Evolutionary conservation across 2,113 vertebrate species (phyloP).

Genomic region (Pavo muticus): DNA sequence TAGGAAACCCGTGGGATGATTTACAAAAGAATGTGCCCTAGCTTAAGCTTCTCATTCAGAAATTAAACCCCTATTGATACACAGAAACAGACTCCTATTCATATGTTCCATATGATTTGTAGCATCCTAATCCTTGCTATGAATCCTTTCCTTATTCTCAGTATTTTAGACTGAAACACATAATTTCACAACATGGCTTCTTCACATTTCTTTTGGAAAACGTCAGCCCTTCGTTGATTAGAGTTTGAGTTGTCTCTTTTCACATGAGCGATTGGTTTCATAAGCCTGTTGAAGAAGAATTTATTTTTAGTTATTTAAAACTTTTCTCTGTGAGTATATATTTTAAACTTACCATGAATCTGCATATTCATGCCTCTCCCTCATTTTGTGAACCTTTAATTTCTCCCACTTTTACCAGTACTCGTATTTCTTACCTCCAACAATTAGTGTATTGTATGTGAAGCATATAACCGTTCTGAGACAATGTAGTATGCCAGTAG

Average conservation of each 20-base stretch:
- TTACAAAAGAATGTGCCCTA: conserved; percentile 64
- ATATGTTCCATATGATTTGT: conserved; percentile 72
- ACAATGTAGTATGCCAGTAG: neutral
- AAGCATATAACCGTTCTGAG: neutral
- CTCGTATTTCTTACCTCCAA: neutral
- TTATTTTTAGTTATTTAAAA: conserved; percentile 22
- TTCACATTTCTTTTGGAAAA: conserved; percentile 41
- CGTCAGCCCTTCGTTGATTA: conserved; percentile 18
- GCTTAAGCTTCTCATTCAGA: conserved; percentile 71
- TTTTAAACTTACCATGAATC: neutral
- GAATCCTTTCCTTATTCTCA: conserved; percentile 73
- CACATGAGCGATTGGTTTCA: neutral
- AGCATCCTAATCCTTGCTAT: conserved; percentile 64
- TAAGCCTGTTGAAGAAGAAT: neutral
- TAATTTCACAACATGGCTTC: conserved; percentile 43
- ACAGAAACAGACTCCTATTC: conserved; percentile 70
- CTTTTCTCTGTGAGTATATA: neutral
- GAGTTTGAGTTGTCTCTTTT: conserved; percentile 4
- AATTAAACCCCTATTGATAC: conserved; percentile 63
- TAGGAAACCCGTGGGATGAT: conserved; percentile 47
- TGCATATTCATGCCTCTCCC: neutral
- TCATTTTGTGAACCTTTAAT: neutral
- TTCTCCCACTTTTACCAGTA: neutral
- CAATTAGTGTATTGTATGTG: neutral
- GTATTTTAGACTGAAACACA: conserved; percentile 32